Conservation (phyloP, 2,113 vertebrate genomes). For the Ophthalmolycus amberensis region DNA sequence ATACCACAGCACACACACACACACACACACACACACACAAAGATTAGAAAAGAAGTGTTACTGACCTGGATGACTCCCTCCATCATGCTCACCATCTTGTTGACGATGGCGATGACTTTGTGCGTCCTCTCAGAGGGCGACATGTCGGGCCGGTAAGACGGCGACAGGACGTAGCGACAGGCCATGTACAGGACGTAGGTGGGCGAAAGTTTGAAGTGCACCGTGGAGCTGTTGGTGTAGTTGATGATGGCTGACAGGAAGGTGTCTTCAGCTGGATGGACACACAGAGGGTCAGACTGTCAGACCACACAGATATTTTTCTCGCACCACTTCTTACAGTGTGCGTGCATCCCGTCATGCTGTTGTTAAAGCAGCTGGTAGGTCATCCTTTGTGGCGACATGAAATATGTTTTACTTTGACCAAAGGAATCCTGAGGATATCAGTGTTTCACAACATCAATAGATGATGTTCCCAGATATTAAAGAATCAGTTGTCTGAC, state of each 20-base stretch:
- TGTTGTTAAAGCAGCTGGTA: not conserved
- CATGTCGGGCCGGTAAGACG: constrained; percentile 91
- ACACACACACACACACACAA: not conserved
- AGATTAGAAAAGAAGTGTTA: constrained; percentile 3
- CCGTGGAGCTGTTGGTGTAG: constrained; percentile 98
- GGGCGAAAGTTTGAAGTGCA: constrained; percentile 97
- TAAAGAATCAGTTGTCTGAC: not conserved
- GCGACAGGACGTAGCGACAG: constrained; percentile 94
- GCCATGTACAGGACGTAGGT: constrained; percentile 98
- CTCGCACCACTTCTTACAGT: not conserved
- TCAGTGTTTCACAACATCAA: too few relatives aligned
- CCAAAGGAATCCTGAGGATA: too few relatives aligned
- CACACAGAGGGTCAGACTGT: not conserved
- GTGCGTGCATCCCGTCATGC: not conserved
- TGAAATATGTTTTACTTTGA: too few relatives aligned
- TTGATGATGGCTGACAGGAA: constrained; percentile 98
- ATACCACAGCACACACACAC: not conserved
- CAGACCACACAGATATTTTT: not conserved
- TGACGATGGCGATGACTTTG: constrained; percentile 96
- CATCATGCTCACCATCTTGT: constrained; percentile 99
- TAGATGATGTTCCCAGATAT: too few relatives aligned
- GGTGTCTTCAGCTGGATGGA: constrained; percentile 91
- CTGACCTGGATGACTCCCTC: constrained; percentile 99
- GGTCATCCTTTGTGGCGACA: too few relatives aligned
- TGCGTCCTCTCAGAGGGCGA: constrained; percentile 93